Evolutionary conservation across 92 coral and sea anemone genomes (phyloP).

Genomic region (Anthopleura xanthogrammica): DNA sequence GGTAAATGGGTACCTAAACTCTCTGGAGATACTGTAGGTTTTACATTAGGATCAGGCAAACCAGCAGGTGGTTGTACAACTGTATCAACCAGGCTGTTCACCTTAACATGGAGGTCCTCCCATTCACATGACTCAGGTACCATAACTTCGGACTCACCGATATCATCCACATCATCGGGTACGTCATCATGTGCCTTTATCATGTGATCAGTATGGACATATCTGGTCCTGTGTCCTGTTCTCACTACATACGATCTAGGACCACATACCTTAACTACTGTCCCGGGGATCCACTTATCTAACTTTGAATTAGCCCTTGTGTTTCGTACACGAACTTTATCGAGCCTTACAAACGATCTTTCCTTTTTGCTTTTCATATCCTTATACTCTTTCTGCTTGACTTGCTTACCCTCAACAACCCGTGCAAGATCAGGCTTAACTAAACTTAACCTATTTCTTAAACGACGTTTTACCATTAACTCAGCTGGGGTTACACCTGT

Average conservation of each 20-base stretch:
- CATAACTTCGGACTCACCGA: conserved; percentile 7
- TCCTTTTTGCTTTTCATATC: not conserved
- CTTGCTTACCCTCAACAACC: conserved; percentile 9
- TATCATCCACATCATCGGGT: not conserved
- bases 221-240: conserved; percentile 19
- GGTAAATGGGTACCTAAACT: not conserved
- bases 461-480: conserved; percentile 24
- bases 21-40: too few species aligned
- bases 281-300: conserved; percentile 23
- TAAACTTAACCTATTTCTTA: conserved; percentile 30
- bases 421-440: conserved; percentile 38
- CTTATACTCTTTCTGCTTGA: conserved; percentile 24
- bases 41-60: too few species aligned
- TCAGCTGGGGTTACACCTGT: conserved; percentile 43
- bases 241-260: conserved; percentile 32
- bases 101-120: not conserved
- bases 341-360: conserved; percentile 19
- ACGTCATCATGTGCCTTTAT: conserved; percentile 29
- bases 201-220: conserved; percentile 42
- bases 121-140: conserved; percentile 38
- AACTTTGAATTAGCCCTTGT: conserved; percentile 20
- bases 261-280: conserved; percentile 36
- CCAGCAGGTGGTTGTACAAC: too few species aligned
- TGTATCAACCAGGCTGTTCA: too few species aligned
- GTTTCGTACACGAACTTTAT: conserved; percentile 39